Evolutionary conservation across 2,888 invertebrate genomes (phyloP).

Genomic region (Altica lythri): DNA sequence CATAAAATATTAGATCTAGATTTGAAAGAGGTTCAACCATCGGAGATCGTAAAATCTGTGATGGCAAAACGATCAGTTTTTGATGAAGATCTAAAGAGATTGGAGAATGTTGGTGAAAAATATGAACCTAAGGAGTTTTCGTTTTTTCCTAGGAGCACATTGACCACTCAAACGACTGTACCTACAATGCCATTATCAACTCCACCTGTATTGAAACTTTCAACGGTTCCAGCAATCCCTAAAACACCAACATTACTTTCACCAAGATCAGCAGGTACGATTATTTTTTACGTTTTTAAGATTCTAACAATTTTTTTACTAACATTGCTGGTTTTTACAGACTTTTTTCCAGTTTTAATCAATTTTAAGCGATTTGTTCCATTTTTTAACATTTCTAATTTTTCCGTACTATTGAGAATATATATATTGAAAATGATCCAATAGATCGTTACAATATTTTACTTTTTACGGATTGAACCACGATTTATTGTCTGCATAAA

Average conservation of each 20-base stretch:
- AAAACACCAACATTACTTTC: slow-evolving; percentile 54
- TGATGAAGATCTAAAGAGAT: slow-evolving; percentile 91
- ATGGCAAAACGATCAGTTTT: slow-evolving; percentile 92
- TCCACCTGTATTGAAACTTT: slow-evolving; percentile 44
- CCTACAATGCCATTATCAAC: slow-evolving; percentile 42
- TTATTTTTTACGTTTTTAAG: background rate
- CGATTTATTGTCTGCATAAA: too few relatives aligned
- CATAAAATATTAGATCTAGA: slow-evolving; percentile 81
- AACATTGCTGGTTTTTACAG: too few relatives aligned
- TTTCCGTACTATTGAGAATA: too few relatives aligned
- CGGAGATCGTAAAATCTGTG: slow-evolving; percentile 90
- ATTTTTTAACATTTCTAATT: too few relatives aligned
- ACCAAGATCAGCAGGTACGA: slow-evolving; percentile 51
- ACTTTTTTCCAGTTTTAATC: too few relatives aligned
- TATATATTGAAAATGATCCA: too few relatives aligned
- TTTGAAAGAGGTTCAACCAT: slow-evolving; percentile 72
- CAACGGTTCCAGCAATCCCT: slow-evolving; percentile 45
- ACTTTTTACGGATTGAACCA: too few relatives aligned
- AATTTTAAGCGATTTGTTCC: too few relatives aligned
- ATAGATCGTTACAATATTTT: too few relatives aligned
- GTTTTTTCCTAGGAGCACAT: slow-evolving; percentile 45
- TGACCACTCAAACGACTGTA: slow-evolving; percentile 35
- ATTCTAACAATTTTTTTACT: too few relatives aligned
- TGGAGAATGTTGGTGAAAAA: slow-evolving; percentile 85
- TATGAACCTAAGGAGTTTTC: slow-evolving; percentile 71